Evolutionary conservation across 2,888 invertebrate species (phyloP), one percentile per base, ranked within the genome.

Genomic region (Apoderus coryli): DNA sequence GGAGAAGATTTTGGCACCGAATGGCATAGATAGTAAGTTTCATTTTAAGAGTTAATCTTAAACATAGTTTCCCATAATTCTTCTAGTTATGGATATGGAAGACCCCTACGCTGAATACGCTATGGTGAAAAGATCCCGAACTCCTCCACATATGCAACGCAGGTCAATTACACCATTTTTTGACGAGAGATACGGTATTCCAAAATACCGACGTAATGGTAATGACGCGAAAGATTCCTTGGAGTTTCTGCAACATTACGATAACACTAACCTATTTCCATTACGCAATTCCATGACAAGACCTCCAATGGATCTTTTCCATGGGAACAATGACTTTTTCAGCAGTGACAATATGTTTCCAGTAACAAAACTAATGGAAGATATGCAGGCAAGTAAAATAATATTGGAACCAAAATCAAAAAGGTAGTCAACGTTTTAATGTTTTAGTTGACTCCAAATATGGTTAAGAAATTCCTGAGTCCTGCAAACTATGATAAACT

Each of bases 1-100:
- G 22, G 43, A 58, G 10, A 64, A 65, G 29, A 68, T 67, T 45
- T 58, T 68, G 37, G 59, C 67, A 9, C 44, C 64, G 4, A 62
- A 64, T 25, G 67, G 64, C 5, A 43, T 52, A 15, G 56, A 56
- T 36, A 40, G 57, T 57, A 44, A 51, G 51, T 48, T 29, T 19
- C n/a, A 7, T n/a, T 26, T 10, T 11, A 10, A 15, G 10, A 12
- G 25, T 42, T 14, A 36, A 41, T 10, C 23, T 39, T 40, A 27
- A 35, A 39, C 29, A n/a, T 9, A 12, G 4, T 4, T 15, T 15
- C 19, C 7, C 16, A 12, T 28, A 19, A 10, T 31, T 34, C 27
- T 39, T 37, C 23, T 39, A 50, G 45, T 48, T 36, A 44, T 52
- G 34, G 57, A 57, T 36, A 51, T 58, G 46, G 50, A 49, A 14